A percentile compares a stretch with the other conserved stretches of the same genome.
Conservation (phyloP, 1,140 invertebrate species). For the Drosophila quadrilineata region DNA sequence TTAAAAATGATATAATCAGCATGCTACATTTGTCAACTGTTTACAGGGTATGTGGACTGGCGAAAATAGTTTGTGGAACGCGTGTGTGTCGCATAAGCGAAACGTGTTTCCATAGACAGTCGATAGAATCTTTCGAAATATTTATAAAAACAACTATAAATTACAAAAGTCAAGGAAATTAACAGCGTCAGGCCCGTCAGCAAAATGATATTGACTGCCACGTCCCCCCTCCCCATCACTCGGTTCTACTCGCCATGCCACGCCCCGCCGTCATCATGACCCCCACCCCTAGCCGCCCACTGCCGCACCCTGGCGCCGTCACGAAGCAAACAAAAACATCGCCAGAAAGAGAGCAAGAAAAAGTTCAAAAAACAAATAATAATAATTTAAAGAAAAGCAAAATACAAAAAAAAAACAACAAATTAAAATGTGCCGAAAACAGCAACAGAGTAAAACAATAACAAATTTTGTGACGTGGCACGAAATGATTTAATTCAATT, state of each 20-base stretch:
- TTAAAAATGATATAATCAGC: no score
- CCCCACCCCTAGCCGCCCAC: neutral
- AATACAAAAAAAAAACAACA: neutral
- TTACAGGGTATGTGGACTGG: slow-evolving; percentile 17
- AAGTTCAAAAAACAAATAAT: slow-evolving; percentile 44
- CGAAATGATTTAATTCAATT: slow-evolving; percentile 13
- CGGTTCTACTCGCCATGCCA: neutral
- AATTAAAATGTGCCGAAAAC: slow-evolving; percentile 9
- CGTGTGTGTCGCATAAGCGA: slow-evolving; percentile 54
- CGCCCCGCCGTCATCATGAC: neutral
- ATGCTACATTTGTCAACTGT: no score
- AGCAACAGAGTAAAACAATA: slow-evolving; percentile 2
- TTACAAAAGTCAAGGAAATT: slow-evolving; percentile 70
- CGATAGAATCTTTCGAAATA: slow-evolving; percentile 21
- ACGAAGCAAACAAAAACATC: neutral
- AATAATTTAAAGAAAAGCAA: no score
- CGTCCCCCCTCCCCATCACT: neutral
- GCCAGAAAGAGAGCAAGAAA: no score
- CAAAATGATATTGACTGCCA: slow-evolving; percentile 21
- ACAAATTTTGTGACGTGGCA: slow-evolving; percentile 25
- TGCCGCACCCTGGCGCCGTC: slow-evolving; percentile 1
- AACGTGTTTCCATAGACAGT: slow-evolving; percentile 41
- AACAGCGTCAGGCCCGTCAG: slow-evolving; percentile 60
- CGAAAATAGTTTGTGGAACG: slow-evolving; percentile 28
- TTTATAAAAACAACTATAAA: slow-evolving; percentile 69